Base-by-base conservation (phyloP, 2,888 invertebrate species). In the Drosophila greeni region DNA sequence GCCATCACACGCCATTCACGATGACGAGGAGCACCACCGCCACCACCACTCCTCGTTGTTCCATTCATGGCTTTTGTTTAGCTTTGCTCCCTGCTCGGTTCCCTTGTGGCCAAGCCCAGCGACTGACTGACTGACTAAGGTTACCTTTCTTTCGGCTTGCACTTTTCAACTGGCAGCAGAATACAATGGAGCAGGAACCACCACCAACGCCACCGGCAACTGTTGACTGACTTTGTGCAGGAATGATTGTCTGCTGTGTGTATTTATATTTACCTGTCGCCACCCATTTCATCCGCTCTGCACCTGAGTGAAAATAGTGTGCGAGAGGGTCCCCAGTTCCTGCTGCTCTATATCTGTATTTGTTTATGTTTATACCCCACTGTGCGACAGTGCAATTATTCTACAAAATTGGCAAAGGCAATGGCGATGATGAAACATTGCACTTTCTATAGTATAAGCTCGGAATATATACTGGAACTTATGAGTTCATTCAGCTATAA, bases 101-200 rank as follows among this genome's bases (percentile, higher is more conserved):
- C 20, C 36, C 48, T 14, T 14, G 14, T 36, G 16, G 16, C 51
- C 29, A 34, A 4, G 29, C 52, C 34, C 56, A 34, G 39, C 26
- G 29, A 31, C 40, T 39, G 47, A 68, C 37, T 56, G 68, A 66
- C 49, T 66, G 48, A 66, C 61, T 60, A 53, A 64, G 66, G 71
- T 70, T 70, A 68, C 69, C 66, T 58, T 57, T 67, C 58, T 58
- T 55, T 60, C 51, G 36, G 52, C 73, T 74, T 70, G 72, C 82
- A 79, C 78, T 83, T 81, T 82, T 76, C 75, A 72, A 61, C 70
- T 72, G 69, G 65, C 69, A 65, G 70, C 64, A 73, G 14, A 31
- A 73, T 61, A 80, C 70, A 66, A 81, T 66, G 56, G 43, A 14
- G 31, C 66, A 51, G 64, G 65, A 65, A 64, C 53, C 61, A 40